phyloP scores from a whole-genome alignment of 2,797 vertebrate genomes.

The Eutrigla gurnardus region DNA sequence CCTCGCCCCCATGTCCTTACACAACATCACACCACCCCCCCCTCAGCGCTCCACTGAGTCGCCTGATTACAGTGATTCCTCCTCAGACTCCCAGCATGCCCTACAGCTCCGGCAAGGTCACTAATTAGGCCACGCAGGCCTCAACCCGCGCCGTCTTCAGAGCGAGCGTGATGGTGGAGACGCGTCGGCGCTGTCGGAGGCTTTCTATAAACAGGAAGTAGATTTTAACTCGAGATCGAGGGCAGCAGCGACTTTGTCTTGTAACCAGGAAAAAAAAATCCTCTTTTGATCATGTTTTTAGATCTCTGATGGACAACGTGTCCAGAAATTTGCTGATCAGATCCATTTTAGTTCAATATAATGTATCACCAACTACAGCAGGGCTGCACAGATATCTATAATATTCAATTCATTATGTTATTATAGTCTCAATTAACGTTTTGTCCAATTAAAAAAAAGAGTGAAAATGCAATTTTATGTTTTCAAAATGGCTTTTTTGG shows the following conservation, averaged over 20 bases:
- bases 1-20: background rate
- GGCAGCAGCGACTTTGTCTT: background rate
- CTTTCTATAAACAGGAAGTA: slow-evolving; percentile 26
- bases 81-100: slow-evolving; percentile 51
- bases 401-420: no score
- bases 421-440: background rate
- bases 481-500: background rate
- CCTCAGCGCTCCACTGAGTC: slow-evolving; percentile 3
- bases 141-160: slow-evolving; percentile 36
- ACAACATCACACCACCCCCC: background rate
- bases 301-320: background rate
- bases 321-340: background rate
- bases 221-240: slow-evolving; percentile 29
- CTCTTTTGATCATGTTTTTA: background rate
- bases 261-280: background rate
- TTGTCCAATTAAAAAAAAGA: background rate
- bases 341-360: background rate
- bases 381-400: background rate
- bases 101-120: slow-evolving; percentile 36
- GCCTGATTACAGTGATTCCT: slow-evolving; percentile 64
- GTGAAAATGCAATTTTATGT: no score
- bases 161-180: slow-evolving; percentile 29
- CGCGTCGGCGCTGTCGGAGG: slow-evolving; percentile 15
- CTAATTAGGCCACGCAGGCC: slow-evolving; percentile 59
- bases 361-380: background rate